Conservation (phyloP, 2,113 vertebrate species). For the Speoplatyrhinus poulsoni region DNA sequence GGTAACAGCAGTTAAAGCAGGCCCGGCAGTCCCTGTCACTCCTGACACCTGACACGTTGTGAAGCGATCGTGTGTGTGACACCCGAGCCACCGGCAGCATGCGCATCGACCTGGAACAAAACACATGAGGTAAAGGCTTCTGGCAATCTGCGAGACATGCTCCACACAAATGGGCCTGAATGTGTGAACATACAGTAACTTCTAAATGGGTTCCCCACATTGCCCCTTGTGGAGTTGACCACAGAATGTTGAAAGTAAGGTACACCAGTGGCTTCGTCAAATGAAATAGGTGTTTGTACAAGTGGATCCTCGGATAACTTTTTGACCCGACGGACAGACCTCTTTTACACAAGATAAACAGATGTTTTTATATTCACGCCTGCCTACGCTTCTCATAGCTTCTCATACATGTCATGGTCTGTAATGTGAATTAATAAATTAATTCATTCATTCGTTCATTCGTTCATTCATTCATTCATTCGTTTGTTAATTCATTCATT, state of each 20-base stretch:
- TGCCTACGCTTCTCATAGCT: too few relatives aligned
- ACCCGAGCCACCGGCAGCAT: conserved; percentile 60
- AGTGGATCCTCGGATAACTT: conserved; percentile 59
- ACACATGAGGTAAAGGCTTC: conserved; percentile 30
- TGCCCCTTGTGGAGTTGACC: conserved; percentile 31
- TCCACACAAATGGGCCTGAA: conserved; percentile 5
- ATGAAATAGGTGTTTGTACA: conserved; percentile 38
- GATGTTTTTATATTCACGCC: neutral
- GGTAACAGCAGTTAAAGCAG: conserved; percentile 73
- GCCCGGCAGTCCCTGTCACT: conserved; percentile 45
- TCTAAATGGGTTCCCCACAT: conserved; percentile 12
- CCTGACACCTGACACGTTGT: conserved; percentile 70
- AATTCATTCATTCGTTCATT: too few relatives aligned
- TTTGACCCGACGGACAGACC: conserved; percentile 36
- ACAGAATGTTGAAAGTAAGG: conserved; percentile 52
- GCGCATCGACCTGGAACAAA: conserved; percentile 44
- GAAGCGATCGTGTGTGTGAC: conserved; percentile 62
- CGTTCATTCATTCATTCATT: too few relatives aligned
- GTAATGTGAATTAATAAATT: too few relatives aligned
- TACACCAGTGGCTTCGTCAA: conserved; percentile 35
- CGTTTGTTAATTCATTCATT: too few relatives aligned
- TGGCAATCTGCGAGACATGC: conserved; percentile 20
- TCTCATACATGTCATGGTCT: neutral
- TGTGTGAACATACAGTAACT: conserved; percentile 14
- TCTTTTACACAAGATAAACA: conserved; percentile 24